Percentiles rank a stretch among this genome's conserved stretches.
Evolutionary conservation across 2,113 vertebrate genomes (phyloP).

Genomic region (Orientallactaga bullata): DNA sequence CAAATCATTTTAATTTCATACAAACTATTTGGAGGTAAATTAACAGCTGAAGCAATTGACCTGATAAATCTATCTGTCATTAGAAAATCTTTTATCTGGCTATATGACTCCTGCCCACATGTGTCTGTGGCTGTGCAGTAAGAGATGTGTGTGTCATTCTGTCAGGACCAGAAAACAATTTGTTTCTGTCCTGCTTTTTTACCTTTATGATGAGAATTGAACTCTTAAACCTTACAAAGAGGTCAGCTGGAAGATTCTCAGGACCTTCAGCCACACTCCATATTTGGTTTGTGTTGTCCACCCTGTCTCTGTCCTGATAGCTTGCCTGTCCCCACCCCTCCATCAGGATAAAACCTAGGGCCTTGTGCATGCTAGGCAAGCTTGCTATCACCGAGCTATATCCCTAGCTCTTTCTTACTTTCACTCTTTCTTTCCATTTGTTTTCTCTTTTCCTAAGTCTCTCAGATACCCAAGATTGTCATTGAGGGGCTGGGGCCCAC

Average conservation of each 20-base stretch:
- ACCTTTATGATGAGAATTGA: background rate
- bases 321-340: too few relatives aligned
- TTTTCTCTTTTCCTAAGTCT: background rate
- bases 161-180: background rate
- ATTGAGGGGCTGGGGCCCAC: background rate
- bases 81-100: background rate
- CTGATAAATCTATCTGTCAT: background rate
- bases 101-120: background rate
- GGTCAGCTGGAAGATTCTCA: background rate
- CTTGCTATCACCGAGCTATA: background rate
- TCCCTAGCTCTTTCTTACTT: background rate
- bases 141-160: background rate
- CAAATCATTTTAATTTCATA: conserved; percentile 10
- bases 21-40: conserved; percentile 4
- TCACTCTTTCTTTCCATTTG: background rate
- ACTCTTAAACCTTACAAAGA: background rate
- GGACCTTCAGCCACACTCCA: background rate
- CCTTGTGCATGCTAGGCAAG: background rate
- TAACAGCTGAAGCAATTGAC: conserved; percentile 17
- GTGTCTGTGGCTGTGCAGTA: background rate
- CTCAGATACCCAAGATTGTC: background rate
- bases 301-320: background rate
- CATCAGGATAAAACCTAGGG: background rate
- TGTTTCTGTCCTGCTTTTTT: background rate
- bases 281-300: background rate